phyloP scores from a whole-genome alignment of 1,140 invertebrate genomes.

The Sycophaga agraensis region DNA sequence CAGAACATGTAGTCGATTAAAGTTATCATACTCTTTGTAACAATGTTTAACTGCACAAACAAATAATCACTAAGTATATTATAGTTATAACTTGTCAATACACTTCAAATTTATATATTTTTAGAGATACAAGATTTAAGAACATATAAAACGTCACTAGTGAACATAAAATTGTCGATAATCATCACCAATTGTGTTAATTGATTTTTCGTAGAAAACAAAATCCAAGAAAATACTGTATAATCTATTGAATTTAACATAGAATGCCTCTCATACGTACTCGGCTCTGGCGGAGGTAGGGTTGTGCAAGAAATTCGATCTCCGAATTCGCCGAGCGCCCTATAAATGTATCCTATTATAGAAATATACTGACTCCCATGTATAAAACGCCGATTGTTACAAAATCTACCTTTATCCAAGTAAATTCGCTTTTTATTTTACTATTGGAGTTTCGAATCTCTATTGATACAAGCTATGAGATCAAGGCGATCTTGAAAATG shows the following conservation, averaged over 20 bases:
- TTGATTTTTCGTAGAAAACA: neutral
- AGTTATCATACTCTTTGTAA: too few relatives aligned
- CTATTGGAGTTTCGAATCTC: constrained; percentile 20
- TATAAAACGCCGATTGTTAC: constrained; percentile 24
- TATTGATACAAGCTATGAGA: constrained; percentile 26
- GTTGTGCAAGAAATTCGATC: constrained; percentile 33
- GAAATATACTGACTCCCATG: constrained; percentile 26
- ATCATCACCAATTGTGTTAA: too few relatives aligned
- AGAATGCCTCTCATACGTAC: constrained; percentile 8
- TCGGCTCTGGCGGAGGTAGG: constrained; percentile 30
- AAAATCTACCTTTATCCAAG: constrained; percentile 13
- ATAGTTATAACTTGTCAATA: too few relatives aligned
- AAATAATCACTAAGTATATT: too few relatives aligned
- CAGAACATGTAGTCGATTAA: too few relatives aligned
- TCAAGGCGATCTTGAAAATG: constrained; percentile 28
- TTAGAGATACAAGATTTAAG: too few relatives aligned
- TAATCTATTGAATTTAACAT: constrained; percentile 19
- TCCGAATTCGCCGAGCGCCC: constrained; percentile 11
- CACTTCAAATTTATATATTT: too few relatives aligned
- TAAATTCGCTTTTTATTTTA: constrained; percentile 20
- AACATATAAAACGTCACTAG: too few relatives aligned
- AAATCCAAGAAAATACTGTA: neutral
- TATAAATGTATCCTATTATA: constrained; percentile 21
- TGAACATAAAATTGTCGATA: too few relatives aligned
- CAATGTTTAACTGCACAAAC: too few relatives aligned